Percentiles rank a stretch among this genome's conserved stretches.
phyloP scores from a whole-genome alignment of 2,797 vertebrate species.

The Labroides dimidiatus region DNA sequence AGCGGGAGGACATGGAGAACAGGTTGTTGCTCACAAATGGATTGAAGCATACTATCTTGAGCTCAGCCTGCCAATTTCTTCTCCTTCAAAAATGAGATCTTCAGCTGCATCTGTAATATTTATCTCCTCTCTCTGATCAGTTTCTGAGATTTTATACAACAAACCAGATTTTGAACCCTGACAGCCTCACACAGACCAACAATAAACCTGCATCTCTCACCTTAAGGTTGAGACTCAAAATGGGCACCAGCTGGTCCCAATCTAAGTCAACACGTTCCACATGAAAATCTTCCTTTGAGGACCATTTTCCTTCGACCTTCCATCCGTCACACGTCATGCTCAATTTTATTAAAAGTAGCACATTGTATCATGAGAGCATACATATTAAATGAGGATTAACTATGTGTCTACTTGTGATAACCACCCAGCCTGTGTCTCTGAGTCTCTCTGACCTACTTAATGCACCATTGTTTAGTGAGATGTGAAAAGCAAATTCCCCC shows the following conservation, averaged over 20 bases:
- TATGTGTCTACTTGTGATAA: not conserved
- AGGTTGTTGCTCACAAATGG: not conserved
- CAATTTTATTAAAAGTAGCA: slow-evolving; percentile 1
- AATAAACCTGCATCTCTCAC: not conserved
- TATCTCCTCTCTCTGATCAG: too few relatives aligned
- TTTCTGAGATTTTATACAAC: too few relatives aligned
- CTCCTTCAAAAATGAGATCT: too few relatives aligned
- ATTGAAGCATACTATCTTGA: not conserved
- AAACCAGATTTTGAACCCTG: too few relatives aligned
- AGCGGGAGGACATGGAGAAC: not conserved
- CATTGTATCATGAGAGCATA: slow-evolving; percentile 5
- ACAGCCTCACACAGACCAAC: too few relatives aligned
- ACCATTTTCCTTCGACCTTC: not conserved
- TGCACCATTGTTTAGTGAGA: too few relatives aligned
- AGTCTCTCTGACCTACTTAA: not conserved
- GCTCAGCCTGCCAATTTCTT: not conserved
- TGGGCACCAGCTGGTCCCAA: not conserved
- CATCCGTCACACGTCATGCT: not conserved
- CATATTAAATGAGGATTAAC: slow-evolving; percentile 2
- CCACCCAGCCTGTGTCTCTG: too few relatives aligned
- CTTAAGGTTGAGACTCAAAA: slow-evolving; percentile 6
- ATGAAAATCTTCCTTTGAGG: not conserved
- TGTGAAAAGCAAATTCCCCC: too few relatives aligned
- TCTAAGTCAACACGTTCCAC: not conserved
- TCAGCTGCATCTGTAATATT: not conserved